These are phyloP conservation scores for Leptogaster cylindrica DNA, from an alignment of 2,888 invertebrate species.

Conservation along the genomic window DNA sequence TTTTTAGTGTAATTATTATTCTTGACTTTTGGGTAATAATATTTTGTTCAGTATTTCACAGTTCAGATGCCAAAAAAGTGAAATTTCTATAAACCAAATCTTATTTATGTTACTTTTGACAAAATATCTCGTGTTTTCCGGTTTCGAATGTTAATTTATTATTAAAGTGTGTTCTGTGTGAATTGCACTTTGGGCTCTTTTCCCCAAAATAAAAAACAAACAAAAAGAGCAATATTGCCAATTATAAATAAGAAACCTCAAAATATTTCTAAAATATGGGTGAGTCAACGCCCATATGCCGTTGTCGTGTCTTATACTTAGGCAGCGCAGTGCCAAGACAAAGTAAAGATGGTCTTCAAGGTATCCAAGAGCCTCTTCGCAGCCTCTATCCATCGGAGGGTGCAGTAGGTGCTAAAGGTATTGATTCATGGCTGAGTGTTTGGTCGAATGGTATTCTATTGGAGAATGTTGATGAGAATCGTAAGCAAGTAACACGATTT, in stretches of 20 bases:
- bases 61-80: no score
- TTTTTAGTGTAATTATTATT: background rate
- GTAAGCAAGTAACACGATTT: constrained; percentile 91
- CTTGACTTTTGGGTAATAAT: constrained; percentile 3
- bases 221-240: background rate
- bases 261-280: constrained; percentile 60
- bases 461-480: constrained; percentile 96
- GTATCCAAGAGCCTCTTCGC: constrained; percentile 94
- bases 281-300: constrained; percentile 92
- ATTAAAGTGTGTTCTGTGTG: background rate
- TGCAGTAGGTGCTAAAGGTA: constrained; percentile 84
- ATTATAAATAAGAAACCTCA: background rate
- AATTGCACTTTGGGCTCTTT: background rate
- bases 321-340: constrained; percentile 96
- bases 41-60: no score
- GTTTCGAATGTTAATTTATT: no score
- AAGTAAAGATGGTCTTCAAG: constrained; percentile 96
- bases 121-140: no score
- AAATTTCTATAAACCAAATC: no score
- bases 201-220: background rate
- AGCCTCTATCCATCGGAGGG: constrained; percentile 96
- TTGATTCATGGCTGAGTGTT: constrained; percentile 95
- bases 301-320: constrained; percentile 94
- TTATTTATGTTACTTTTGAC: no score
- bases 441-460: constrained; percentile 95